phyloP scores from a whole-genome alignment of 2,113 vertebrate species.

The Penelope pileata region DNA sequence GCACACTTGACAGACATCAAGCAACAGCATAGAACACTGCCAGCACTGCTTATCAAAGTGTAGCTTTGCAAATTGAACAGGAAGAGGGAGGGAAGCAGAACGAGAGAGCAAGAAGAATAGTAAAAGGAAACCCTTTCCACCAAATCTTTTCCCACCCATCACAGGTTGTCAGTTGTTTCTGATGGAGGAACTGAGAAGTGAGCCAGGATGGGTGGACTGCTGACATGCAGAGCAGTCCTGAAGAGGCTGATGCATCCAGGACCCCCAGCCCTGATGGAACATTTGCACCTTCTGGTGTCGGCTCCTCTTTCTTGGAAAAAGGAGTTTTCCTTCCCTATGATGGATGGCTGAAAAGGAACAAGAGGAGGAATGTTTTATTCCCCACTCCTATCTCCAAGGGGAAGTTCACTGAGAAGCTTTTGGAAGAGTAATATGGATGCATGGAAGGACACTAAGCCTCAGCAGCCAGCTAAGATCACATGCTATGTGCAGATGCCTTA shows the following conservation, averaged over 20 bases:
- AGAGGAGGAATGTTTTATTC: neutral
- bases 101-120: neutral
- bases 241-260: neutral
- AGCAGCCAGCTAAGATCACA: neutral
- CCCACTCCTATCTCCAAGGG: too few relatives aligned
- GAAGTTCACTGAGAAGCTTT: neutral
- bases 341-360: neutral
- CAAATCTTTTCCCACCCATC: neutral
- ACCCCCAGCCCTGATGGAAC: neutral
- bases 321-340: neutral
- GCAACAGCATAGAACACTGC: neutral
- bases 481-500: conserved; percentile 5
- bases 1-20: neutral
- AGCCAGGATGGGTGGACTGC: neutral
- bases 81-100: neutral
- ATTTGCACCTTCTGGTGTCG: neutral
- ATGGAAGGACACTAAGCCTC: neutral
- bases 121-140: neutral
- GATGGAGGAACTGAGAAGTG: fast-evolving
- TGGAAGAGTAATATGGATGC: neutral
- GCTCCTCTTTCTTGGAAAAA: neutral
- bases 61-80: neutral
- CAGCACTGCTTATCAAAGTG: neutral
- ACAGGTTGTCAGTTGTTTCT: neutral
- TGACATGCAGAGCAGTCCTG: neutral